Evolutionary conservation across 2,113 vertebrate species (phyloP).

Genomic region (Sinocyclocheilus anophthalmus): DNA sequence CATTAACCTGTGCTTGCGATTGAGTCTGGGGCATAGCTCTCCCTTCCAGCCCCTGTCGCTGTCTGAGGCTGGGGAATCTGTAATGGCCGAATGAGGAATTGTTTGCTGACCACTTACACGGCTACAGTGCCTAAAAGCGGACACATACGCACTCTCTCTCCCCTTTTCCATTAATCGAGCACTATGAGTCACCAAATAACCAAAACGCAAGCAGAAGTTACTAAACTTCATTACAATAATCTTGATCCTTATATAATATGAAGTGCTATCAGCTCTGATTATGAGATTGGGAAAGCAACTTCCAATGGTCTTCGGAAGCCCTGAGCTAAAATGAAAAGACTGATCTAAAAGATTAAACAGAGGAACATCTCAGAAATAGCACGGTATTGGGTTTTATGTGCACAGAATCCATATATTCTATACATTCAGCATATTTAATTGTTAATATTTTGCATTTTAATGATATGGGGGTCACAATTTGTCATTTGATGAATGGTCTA

Average conservation of each 20-base stretch:
- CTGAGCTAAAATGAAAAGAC: conserved; percentile 10
- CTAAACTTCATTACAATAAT: conserved; percentile 35
- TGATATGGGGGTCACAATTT: neutral
- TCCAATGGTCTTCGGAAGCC: conserved; percentile 30
- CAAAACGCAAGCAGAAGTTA: conserved; percentile 13
- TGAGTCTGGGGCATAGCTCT: conserved; percentile 53
- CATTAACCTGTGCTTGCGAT: conserved; percentile 61
- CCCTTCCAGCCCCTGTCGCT: conserved; percentile 40
- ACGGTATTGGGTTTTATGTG: neutral
- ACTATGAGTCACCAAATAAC: conserved; percentile 14
- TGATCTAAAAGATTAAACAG: conserved; percentile 8
- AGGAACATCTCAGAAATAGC: conserved; percentile 1
- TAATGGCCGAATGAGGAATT: conserved; percentile 50
- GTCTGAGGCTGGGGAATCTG: conserved; percentile 34
- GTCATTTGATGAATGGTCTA: conserved; percentile 18
- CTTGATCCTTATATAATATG: conserved; percentile 33
- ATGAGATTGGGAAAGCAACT: conserved; percentile 27
- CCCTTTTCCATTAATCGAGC: neutral
- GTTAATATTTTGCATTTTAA: conserved; percentile 20
- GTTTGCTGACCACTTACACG: conserved; percentile 29
- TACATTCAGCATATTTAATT: neutral
- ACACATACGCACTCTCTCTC: neutral
- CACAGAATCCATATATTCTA: neutral
- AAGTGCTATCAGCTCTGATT: conserved; percentile 43
- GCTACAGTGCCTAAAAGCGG: conserved; percentile 14